A percentile compares a stretch with the other conserved stretches of the same genome.
These are phyloP conservation scores for Ptilorrhoa leucosticta DNA, from an alignment of 2,113 vertebrate genomes.

Conservation along the genomic window DNA sequence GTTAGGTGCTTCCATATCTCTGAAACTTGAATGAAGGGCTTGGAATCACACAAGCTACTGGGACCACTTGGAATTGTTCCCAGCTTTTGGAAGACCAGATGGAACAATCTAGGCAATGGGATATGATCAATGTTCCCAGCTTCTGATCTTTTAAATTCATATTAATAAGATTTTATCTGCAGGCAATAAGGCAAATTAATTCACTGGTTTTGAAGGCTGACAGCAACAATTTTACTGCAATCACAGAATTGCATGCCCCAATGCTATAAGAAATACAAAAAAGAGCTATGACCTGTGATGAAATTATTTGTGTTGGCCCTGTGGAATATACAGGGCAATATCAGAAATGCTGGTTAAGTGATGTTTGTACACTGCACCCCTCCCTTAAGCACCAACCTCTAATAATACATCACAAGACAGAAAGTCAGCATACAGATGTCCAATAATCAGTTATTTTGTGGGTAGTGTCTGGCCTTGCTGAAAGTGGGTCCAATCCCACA, in stretches of 20 bases:
- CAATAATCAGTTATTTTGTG: conserved; percentile 32
- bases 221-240: not conserved
- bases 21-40: not conserved
- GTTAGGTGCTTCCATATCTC: not conserved
- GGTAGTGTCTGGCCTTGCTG: not conserved
- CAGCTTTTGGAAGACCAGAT: not conserved
- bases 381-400: not conserved
- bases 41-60: not conserved
- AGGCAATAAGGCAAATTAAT: not conserved
- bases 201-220: not conserved
- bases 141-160: not conserved
- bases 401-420: not conserved
- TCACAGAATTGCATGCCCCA: not conserved
- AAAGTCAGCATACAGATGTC: not conserved
- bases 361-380: not conserved
- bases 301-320: not conserved
- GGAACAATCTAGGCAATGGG: not conserved
- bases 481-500: not conserved
- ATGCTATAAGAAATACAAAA: not conserved
- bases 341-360: not conserved
- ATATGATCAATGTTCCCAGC: not conserved
- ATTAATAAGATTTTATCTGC: not conserved
- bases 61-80: not conserved
- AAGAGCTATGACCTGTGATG: not conserved
- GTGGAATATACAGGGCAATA: not conserved